Evolutionary conservation across 1,140 invertebrate genomes (phyloP).

Genomic region (Acromyrmex echinatior): DNA sequence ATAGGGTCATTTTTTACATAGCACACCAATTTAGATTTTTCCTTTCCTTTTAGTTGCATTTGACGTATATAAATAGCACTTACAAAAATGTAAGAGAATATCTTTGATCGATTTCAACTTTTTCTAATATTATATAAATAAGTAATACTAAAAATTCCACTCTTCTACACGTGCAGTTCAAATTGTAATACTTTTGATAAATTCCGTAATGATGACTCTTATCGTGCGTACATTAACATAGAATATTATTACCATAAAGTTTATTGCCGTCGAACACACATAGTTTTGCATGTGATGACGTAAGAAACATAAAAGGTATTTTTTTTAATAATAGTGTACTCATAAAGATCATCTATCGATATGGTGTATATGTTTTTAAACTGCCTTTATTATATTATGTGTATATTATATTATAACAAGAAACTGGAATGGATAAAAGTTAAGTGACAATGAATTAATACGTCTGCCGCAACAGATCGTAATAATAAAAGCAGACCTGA

Average conservation of each 20-base stretch:
- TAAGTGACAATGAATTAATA: conserved; percentile 15
- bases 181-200: neutral
- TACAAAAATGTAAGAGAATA: neutral
- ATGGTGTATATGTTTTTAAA: neutral
- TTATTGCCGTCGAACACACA: neutral
- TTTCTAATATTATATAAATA: conserved; percentile 12
- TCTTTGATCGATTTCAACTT: neutral
- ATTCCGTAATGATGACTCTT: neutral
- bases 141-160: neutral
- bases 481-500: conserved; percentile 44
- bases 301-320: conserved; percentile 3
- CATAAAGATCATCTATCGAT: conserved; percentile 1
- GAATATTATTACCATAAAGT: neutral
- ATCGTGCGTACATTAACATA: conserved; percentile 12
- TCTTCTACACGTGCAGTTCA: neutral
- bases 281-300: conserved; percentile 14
- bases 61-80: neutral
- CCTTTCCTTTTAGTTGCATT: neutral
- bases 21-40: neutral
- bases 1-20: neutral
- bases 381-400: neutral
- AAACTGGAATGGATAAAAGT: neutral
- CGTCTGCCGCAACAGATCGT: neutral
- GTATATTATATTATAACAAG: neutral
- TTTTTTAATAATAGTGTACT: conserved; percentile 3